Base-by-base conservation (phyloP, 2,113 vertebrate species). In the Atractosteus spatula region DNA sequence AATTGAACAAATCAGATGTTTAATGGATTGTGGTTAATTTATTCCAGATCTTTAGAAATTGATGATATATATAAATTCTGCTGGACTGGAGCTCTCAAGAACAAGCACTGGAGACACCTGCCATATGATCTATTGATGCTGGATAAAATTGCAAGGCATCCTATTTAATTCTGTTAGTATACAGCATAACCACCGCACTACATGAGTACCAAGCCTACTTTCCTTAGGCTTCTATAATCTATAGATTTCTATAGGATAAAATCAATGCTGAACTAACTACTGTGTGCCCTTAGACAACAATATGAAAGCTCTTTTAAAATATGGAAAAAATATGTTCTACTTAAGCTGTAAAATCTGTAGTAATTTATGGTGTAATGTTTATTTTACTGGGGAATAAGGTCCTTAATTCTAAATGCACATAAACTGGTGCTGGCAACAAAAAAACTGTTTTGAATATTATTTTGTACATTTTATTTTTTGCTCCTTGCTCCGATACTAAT, bases 331-430 rank as follows among this genome's bases (percentile, higher is more conserved):
- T 64, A 51, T 45, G 42, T 71, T 66, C 7, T 54, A 57, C 41
- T 56, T 43, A 64, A 47, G 59, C 67, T 64, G 73, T 74, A 74
- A 70, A 66, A 55, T 55, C 69, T 43, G 59, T 10, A 56, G n/a
- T 74, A 64, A 76, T 76, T 76, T 73, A 76, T 76, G 78, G 62
- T 6, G 12, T 69, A 62, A 69, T 17, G 55, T 69, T 66, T 62
- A 51, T 43, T 59, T 72, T 71, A 54, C 67, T 75, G 70, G 57
- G 77, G 69, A 73, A 41, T 69, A 67, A 65, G 61, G 51, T 59
- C 41, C 43, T 14, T 59, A 11, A 11, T 13, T 59, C 14, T 14
- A 68, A 63, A 74, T 75, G 66, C 75, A 75, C 63, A 70, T 59
- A 16, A 59, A 3, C 74, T 43, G 57, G 68, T 63, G 66, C 29